These are phyloP conservation scores for Coelinius sp. DNA, from an alignment of 2,888 invertebrate genomes.

Conservation along the genomic window DNA sequence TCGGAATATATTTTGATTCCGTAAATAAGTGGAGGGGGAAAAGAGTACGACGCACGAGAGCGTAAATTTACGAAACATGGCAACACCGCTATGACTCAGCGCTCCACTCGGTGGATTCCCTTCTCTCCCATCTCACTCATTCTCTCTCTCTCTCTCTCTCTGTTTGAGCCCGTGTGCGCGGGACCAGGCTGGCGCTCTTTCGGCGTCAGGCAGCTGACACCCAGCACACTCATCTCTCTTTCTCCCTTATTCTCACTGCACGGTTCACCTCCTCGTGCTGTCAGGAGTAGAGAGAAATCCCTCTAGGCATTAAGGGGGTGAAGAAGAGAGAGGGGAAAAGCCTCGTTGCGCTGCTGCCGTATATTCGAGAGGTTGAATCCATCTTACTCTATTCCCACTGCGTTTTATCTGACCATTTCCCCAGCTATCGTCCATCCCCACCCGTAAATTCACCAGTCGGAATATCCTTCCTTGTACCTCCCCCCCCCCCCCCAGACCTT, in stretches of 20 bases:
- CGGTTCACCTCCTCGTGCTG: conserved; percentile 28
- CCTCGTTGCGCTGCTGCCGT: conserved; percentile 19
- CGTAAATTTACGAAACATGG: conserved; percentile 60
- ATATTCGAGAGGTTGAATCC: conserved; percentile 3
- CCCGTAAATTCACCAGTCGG: conserved; percentile 35
- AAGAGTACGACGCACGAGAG: conserved; percentile 41
- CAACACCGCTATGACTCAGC: conserved; percentile 70
- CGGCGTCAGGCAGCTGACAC: conserved; percentile 67
- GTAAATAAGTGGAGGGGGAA: conserved; percentile 20
- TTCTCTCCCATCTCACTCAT: conserved; percentile 45
- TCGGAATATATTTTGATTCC: conserved; percentile 16
- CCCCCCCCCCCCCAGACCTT: too few species aligned
- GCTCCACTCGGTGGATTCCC: conserved; percentile 55
- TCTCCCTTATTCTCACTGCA: conserved; percentile 14
- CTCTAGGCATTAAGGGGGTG: not conserved
- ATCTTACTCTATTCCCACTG: conserved; percentile 30
- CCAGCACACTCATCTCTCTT: conserved; percentile 48
- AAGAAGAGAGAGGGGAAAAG: not conserved
- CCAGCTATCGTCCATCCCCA: conserved; percentile 15
- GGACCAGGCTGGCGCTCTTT: conserved; percentile 42
- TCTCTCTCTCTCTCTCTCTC: conserved; percentile 42
- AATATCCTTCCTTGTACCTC: conserved; percentile 62
- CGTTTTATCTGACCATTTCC: conserved; percentile 40
- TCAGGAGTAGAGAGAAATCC: conserved; percentile 13
- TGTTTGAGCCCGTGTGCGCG: conserved; percentile 7